Percentiles rank a stretch among this genome's conserved stretches.
Evolutionary conservation across 2,888 invertebrate species (phyloP).

Genomic region (Brachypalpus laphriformis): DNA sequence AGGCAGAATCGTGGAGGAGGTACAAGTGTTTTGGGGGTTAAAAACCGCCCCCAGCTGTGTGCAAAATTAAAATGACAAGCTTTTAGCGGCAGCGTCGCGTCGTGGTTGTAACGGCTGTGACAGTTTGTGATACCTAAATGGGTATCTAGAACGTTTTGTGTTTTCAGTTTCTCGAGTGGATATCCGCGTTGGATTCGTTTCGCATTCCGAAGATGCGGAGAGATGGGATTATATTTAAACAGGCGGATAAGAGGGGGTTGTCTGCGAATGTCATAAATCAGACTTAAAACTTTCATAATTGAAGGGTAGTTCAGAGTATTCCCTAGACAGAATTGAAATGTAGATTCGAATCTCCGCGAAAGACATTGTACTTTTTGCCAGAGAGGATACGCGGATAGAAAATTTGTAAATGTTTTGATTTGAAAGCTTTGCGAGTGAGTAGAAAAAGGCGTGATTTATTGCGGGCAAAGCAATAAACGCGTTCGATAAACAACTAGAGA

Average conservation of each 20-base stretch:
- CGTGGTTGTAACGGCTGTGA: conserved; percentile 18
- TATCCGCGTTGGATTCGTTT: conserved; percentile 2
- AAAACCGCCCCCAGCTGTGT: conserved; percentile 45
- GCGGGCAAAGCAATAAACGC: conserved; percentile 4
- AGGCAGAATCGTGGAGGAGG: too few species aligned
- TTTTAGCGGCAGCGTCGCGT: conserved; percentile 19
- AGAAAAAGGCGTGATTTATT: conserved; percentile 23
- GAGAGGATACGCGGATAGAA: neutral
- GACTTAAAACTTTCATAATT: conserved; percentile 45
- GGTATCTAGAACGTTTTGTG: conserved; percentile 1
- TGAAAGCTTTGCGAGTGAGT: neutral
- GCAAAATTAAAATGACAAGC: conserved; percentile 38
- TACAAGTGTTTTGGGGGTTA: conserved; percentile 12
- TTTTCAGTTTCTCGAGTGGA: conserved; percentile 3
- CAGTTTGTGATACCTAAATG: neutral
- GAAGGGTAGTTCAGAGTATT: conserved; percentile 25
- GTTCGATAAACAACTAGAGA: conserved; percentile 13
- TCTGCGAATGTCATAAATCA: conserved; percentile 41
- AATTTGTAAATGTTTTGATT: conserved; percentile 24
- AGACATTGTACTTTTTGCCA: neutral
- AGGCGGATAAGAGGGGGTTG: neutral
- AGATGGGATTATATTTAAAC: too few species aligned
- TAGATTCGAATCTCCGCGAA: neutral
- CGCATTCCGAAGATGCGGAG: neutral
- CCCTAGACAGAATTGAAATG: neutral